These are phyloP conservation scores for Dipodomys merriami DNA, from an alignment of 2,113 vertebrate genomes.

Conservation along the genomic window DNA sequence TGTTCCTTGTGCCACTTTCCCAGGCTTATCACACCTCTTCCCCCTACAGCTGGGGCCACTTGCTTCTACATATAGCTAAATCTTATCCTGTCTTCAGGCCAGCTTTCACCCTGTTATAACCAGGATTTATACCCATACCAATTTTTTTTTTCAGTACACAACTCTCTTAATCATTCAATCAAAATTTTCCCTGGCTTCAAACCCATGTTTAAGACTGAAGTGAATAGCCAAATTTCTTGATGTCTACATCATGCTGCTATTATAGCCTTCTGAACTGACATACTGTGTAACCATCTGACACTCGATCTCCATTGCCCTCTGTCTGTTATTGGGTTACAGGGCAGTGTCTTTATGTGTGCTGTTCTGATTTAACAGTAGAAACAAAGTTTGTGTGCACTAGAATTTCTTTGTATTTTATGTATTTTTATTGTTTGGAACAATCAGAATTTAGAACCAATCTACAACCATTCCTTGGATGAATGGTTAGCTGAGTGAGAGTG, in stretches of 20 bases:
- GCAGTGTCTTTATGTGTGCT: background rate
- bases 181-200: background rate
- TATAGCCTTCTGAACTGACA: background rate
- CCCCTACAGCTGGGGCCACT: no score
- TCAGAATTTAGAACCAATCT: background rate
- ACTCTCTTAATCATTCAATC: background rate
- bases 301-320: background rate
- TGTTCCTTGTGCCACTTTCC: accelerated
- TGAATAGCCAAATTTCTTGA: background rate
- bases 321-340: background rate
- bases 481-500: no score
- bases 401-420: no score
- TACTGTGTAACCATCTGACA: no score
- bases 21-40: background rate
- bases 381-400: background rate
- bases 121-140: background rate
- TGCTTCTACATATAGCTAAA: accelerated
- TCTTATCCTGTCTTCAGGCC: background rate
- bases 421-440: background rate
- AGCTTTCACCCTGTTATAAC: background rate
- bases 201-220: background rate
- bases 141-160: no score
- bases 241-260: background rate
- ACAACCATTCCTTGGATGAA: no score
- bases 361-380: background rate